Evolutionary conservation across 2,888 invertebrate species (phyloP).

Genomic region (Trissonchulus latispiculum): DNA sequence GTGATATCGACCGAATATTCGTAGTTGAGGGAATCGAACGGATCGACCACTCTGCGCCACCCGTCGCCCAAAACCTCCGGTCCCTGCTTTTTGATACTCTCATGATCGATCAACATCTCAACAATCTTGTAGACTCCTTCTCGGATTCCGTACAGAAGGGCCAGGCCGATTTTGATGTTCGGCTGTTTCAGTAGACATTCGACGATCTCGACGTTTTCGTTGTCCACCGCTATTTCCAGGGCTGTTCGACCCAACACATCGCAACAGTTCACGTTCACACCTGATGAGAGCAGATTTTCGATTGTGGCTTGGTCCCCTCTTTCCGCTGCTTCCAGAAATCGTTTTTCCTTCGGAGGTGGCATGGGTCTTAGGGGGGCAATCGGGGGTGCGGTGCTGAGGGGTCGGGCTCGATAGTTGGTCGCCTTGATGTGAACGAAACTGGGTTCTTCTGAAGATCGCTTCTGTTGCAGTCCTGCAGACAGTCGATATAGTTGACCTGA

Average conservation of each 20-base stretch:
- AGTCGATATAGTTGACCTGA: slow-evolving; percentile 7
- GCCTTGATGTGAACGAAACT: not conserved
- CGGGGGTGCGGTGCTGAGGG: not conserved
- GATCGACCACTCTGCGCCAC: slow-evolving; percentile 47
- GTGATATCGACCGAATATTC: slow-evolving; percentile 52
- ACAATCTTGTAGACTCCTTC: slow-evolving; percentile 52
- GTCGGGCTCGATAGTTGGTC: not conserved
- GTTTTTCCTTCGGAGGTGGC: slow-evolving; percentile 38
- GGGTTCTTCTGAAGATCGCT: not conserved
- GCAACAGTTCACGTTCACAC: slow-evolving; percentile 51
- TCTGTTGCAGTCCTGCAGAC: not conserved
- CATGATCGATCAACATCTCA: slow-evolving; percentile 52
- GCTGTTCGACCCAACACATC: slow-evolving; percentile 52
- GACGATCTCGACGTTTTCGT: slow-evolving; percentile 53
- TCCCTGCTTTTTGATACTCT: slow-evolving; percentile 50
- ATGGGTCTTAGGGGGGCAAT: slow-evolving; percentile 8
- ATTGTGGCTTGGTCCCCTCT: slow-evolving; percentile 50
- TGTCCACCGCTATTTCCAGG: slow-evolving; percentile 52
- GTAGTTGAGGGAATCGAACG: slow-evolving; percentile 47
- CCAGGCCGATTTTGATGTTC: slow-evolving; percentile 50
- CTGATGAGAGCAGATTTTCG: not conserved
- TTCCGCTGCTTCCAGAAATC: slow-evolving; percentile 52
- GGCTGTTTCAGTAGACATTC: slow-evolving; percentile 51
- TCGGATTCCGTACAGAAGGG: slow-evolving; percentile 51
- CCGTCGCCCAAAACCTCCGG: slow-evolving; percentile 53